A percentile compares a stretch with the other conserved stretches of the same genome.
phyloP scores from a whole-genome alignment of 30 jellyfish, hydroid and myxozoan genomes.

The Aurelia coerulea region DNA sequence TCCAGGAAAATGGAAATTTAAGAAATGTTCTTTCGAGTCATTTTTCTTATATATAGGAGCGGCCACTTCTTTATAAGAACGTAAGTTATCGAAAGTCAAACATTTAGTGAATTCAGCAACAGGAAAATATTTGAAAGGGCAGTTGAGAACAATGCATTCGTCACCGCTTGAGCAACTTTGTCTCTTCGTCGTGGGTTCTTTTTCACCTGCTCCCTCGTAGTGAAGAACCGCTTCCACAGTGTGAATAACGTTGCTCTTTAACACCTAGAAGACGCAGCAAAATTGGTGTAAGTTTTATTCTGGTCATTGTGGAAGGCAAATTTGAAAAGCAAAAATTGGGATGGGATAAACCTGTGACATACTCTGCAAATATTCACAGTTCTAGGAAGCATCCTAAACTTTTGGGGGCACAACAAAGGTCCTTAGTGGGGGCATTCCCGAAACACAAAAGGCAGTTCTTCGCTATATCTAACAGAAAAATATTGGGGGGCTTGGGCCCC shows the following conservation, averaged over 20 bases:
- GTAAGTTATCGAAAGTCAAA: slow-evolving; percentile 62
- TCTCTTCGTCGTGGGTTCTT: slow-evolving; percentile 64
- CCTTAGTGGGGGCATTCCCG: no score
- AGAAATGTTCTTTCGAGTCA: slow-evolving; percentile 78
- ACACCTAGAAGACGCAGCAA: no score
- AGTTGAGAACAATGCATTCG: slow-evolving; percentile 74
- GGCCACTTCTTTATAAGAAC: slow-evolving; percentile 44
- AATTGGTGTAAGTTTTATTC: no score
- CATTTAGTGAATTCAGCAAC: slow-evolving; percentile 45
- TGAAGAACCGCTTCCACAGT: slow-evolving; percentile 81
- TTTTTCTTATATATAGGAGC: slow-evolving; percentile 46
- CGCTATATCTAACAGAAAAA: no score
- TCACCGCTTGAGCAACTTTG: slow-evolving; percentile 52
- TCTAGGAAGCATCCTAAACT: no score
- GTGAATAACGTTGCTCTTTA: slow-evolving; percentile 26
- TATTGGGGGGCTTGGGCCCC: no score
- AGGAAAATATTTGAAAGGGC: slow-evolving; percentile 89
- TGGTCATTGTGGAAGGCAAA: no score
- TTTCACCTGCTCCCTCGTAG: slow-evolving; percentile 80
- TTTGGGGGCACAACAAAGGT: no score
- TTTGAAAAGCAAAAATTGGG: no score
- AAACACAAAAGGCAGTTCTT: no score
- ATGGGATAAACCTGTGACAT: no score
- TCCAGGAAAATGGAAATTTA: slow-evolving; percentile 92
- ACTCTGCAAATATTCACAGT: no score